phyloP scores from a whole-genome alignment of 2,113 vertebrate species.

The Coptodon rendalli region DNA sequence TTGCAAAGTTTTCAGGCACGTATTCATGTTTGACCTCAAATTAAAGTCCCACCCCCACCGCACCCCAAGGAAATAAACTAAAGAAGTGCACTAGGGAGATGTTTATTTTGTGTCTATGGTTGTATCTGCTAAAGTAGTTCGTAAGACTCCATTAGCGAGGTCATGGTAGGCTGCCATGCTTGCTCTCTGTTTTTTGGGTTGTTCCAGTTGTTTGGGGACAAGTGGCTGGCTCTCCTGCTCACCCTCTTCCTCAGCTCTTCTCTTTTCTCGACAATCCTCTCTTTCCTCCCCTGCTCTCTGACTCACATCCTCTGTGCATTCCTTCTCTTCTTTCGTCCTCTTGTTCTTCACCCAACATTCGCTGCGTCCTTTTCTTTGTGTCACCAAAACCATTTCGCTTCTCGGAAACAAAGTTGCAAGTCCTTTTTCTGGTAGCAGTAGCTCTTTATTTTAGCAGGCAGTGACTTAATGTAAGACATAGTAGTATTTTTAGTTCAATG shows the following conservation, averaged over 20 bases:
- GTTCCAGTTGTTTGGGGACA: neutral
- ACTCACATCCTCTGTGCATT: constrained; percentile 35
- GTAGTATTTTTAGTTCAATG: neutral
- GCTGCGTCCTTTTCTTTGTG: neutral
- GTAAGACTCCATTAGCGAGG: neutral
- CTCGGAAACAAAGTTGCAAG: neutral
- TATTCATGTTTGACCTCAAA: constrained; percentile 6
- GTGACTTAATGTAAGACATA: neutral
- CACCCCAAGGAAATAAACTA: neutral
- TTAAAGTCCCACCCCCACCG: neutral
- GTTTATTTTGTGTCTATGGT: neutral
- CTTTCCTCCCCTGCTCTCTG: constrained; percentile 4
- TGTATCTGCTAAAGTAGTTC: neutral
- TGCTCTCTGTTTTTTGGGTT: neutral
- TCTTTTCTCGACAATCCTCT: neutral
- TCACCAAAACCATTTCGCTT: neutral
- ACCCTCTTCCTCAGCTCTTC: neutral
- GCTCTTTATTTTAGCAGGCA: neutral
- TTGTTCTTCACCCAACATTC: constrained; percentile 8
- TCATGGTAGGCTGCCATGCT: neutral
- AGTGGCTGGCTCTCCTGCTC: neutral
- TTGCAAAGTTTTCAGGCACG: neutral
- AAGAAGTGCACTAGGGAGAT: neutral
- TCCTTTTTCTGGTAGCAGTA: neutral
- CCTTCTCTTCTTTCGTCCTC: constrained; percentile 7